Evolutionary conservation across 2,113 vertebrate species (phyloP), one percentile per base, ranked within the genome.

Genomic region (Phalacrocorax carbo): DNA sequence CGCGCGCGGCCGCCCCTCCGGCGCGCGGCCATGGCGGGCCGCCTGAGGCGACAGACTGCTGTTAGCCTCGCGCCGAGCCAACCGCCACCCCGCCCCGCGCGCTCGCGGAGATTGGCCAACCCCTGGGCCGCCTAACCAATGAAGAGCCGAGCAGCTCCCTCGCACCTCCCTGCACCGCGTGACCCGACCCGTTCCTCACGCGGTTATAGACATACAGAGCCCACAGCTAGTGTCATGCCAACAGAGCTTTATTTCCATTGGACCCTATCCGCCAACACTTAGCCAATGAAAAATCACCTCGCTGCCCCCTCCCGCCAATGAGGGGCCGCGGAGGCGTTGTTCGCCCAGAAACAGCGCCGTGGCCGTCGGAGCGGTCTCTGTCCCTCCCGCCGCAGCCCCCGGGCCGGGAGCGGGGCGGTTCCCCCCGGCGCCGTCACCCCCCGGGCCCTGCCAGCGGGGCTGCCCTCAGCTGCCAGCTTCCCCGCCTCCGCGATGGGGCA

Each of bases 321-420:
- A 75, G 78, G 6, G 15, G 29, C 29, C 20, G 48, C 7, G 13
- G 8, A 11, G 38, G 20, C 13, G 11, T 9, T 6, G 34, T 51
- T 84, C 9, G 7, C 90, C 82, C 8, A 49, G 93, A 44, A 75
- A 91, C 80, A 25, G 30, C 4, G 26, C 10, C 2, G 25, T 9
- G 7, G 15, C 10, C 2, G 1, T 34, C 2, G 25, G 10, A 5
- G 15, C 10, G 1, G 1, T 34, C 2, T 5, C 4, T 36, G 55
- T 3, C 2, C 2, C 2, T 36, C 15, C 9, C 42, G 23, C 16
- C 13, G 2, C 66, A 34, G 3, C 10, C 11, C 17, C 54, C 11
- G 9, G 16, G 9, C 13, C 34, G 2, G 7, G 44, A 7, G 21
- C 30, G 9, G 17, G 25, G 13, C 7, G 18, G 23, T 7, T 10